Evolutionary conservation across 2,888 invertebrate genomes (phyloP).

Genomic region (Synanthedon formicaeformis): DNA sequence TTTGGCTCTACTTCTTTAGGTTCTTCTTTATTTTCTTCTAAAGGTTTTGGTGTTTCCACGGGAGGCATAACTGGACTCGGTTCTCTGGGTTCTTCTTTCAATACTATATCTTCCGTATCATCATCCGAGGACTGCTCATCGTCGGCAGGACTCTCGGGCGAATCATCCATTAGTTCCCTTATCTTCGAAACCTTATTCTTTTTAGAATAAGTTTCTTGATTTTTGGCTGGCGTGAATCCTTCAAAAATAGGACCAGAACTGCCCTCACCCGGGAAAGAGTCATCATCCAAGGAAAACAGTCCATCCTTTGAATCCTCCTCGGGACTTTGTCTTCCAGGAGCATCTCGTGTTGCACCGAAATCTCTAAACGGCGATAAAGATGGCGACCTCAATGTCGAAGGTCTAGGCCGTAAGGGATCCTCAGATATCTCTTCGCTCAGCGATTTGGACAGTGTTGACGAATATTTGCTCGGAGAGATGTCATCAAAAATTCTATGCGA

Average conservation of each 20-base stretch:
- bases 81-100: constrained; percentile 31
- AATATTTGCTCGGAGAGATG: constrained; percentile 61
- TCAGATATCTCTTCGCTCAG: constrained; percentile 71
- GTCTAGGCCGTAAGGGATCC: constrained; percentile 39
- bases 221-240: constrained; percentile 70
- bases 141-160: constrained; percentile 61
- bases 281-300: constrained; percentile 71
- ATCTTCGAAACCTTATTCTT: constrained; percentile 61
- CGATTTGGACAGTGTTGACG: constrained; percentile 54
- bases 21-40: constrained; percentile 21
- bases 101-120: constrained; percentile 36
- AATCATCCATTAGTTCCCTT: constrained; percentile 58
- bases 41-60: not conserved
- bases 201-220: constrained; percentile 67
- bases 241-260: constrained; percentile 64
- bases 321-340: constrained; percentile 72
- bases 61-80: constrained; percentile 18
- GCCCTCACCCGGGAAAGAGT: constrained; percentile 70
- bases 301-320: constrained; percentile 74
- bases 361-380: constrained; percentile 60
- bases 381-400: constrained; percentile 44
- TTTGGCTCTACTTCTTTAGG: constrained; percentile 21
- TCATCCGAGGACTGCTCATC: constrained; percentile 65
- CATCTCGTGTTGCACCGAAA: constrained; percentile 59
- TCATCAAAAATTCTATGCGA: constrained; percentile 65